phyloP scores from a whole-genome alignment of 2,797 vertebrate species.

The Nyctibius grandis region DNA sequence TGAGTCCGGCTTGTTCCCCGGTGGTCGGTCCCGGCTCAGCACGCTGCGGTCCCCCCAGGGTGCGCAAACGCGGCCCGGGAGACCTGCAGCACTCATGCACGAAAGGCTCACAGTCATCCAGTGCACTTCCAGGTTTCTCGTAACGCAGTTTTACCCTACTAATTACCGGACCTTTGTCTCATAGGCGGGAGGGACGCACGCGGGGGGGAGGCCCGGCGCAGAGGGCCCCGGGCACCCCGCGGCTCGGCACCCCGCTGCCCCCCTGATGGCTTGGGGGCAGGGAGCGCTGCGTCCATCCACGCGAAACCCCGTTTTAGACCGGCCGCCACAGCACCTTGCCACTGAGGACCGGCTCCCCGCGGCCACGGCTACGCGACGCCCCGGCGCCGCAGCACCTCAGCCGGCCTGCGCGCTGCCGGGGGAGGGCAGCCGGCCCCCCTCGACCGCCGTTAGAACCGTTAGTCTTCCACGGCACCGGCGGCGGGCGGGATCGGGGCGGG shows the following conservation, averaged over 20 bases:
- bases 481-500: no score
- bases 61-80: accelerated
- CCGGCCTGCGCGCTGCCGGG: background rate
- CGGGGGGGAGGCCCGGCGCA: background rate
- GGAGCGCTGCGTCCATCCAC: background rate
- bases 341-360: background rate
- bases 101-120: accelerated
- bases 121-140: accelerated
- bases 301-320: background rate
- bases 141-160: background rate
- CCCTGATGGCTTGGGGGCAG: background rate
- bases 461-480: background rate
- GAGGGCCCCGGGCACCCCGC: background rate
- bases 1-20: accelerated
- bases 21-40: accelerated
- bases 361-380: background rate
- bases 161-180: background rate
- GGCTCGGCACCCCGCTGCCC: background rate
- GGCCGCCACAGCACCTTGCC: background rate
- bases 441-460: background rate
- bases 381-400: background rate
- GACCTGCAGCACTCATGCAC: background rate
- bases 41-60: accelerated
- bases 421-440: no score
- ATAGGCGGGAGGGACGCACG: background rate